These are phyloP conservation scores for Crematogaster levior DNA, from an alignment of 2,888 invertebrate species.

Conservation along the genomic window DNA sequence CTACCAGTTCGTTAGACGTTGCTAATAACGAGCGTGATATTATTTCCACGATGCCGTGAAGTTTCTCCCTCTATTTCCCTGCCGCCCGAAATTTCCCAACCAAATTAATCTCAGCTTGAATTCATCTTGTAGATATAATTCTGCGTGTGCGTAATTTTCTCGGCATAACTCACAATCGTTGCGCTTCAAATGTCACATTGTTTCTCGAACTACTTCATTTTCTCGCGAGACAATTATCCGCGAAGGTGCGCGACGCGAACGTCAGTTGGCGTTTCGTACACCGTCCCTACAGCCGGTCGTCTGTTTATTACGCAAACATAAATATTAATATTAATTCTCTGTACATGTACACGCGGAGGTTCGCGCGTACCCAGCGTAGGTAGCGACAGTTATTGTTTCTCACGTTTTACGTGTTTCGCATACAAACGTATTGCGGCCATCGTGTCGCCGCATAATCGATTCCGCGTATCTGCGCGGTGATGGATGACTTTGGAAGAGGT, in stretches of 20 bases:
- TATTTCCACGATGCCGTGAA: constrained; percentile 14
- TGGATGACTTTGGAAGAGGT: constrained; percentile 54
- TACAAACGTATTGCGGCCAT: constrained; percentile 3
- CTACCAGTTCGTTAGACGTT: constrained; percentile 10
- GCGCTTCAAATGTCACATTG: constrained; percentile 47
- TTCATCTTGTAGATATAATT: constrained; percentile 41
- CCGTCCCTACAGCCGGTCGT: not conserved
- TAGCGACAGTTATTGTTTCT: constrained; percentile 44
- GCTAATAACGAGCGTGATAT: constrained; percentile 15
- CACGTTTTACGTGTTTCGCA: constrained; percentile 31
- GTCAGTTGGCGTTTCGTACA: not conserved
- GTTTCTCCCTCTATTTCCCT: not conserved
- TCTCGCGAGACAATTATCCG: constrained; percentile 44
- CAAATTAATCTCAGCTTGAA: constrained; percentile 48
- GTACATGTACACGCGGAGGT: not conserved
- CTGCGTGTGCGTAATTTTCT: constrained; percentile 39
- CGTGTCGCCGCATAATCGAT: constrained; percentile 50
- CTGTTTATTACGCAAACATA: constrained; percentile 50
- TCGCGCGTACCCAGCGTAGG: not conserved
- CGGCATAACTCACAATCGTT: constrained; percentile 37
- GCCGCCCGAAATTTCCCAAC: constrained; percentile 11
- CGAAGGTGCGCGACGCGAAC: constrained; percentile 14
- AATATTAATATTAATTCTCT: constrained; percentile 50
- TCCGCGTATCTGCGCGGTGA: constrained; percentile 51
- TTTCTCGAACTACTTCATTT: constrained; percentile 53